Evolutionary conservation across 1,140 invertebrate genomes (phyloP), one percentile per base, ranked within the genome.

Genomic region (Cotesia typhae): DNA sequence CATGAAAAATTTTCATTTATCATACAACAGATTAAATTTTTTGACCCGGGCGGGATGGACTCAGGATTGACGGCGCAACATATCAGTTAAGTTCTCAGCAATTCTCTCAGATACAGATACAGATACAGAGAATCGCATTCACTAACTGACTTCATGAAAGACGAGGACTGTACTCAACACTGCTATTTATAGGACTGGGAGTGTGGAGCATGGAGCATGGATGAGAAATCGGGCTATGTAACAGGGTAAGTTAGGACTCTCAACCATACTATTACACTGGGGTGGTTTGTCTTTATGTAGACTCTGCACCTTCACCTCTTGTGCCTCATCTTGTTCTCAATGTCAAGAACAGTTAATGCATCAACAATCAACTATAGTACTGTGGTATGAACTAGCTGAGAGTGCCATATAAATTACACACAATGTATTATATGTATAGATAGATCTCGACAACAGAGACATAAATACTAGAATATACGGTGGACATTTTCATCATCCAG

Each of bases 271-370:
- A 63, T 10, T 47, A 47, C 4, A 47, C 60, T 63, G 10, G 60
- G 37, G 37, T 63, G 60, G 60, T 63, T 63, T 37, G 60, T 63
- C 60, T 63, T 36, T n/a, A 14, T 28, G 28, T 36, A 7, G 3
- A 28, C 59, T 55, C 2, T 55, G 1, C 4, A 9, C 20, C 9
- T 28, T 9, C 17, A 10, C 17, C 57, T 28, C 57, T 59, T 28
- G 57, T 59, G 41, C 28, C 28, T 28, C 28, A 28, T 47, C 41
- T 47, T 47, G 53, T 57, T n/a, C 53, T 63, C 60, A 63, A 63
- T 63, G 60, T 63, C 60, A 63, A 63, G 60, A 28, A 38, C 60
- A 38, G 37, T 17, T 28, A 63, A 63, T 63, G 37, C 37, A 37
- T 37, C 37, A 38, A 37, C 17, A 57, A 57, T n/a, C 53, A 57